Base-by-base conservation (phyloP, 1,140 invertebrate species). In the Brachionus sp. region DNA sequence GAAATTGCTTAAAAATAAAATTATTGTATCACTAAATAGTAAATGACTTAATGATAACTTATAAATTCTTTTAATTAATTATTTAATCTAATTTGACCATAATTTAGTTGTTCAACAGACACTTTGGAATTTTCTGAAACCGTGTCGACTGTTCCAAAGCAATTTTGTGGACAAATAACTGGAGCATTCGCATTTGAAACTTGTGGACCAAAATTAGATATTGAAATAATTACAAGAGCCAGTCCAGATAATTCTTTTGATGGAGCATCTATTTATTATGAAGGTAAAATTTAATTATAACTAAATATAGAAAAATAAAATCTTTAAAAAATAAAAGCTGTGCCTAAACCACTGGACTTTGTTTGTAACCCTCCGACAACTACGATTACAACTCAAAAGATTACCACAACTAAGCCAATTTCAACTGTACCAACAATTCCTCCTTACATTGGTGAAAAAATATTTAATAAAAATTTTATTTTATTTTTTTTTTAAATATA, bases 201-300 rank as follows among this genome's bases (percentile, higher is more conserved):
- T 7, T 80, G 77, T 35, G 23, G 39, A 13, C n/a, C 25, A 0
- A 19, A 62, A 80, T 62, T 80, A 35, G 50, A 62, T 37, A 80
- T 80, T 62, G 33, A 66, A 19, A 23, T 80, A 16, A 16, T 37
- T 16, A 80, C 77, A 23, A 29, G 33, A 57, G 35, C 50, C 9
- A 16, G 23, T 62, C n/a, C 29, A 6, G 77, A 80, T 29, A 66
- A 66, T 62, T 62, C 77, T 29, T 62, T 62, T 25, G 39, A 42
- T 42, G 77, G 77, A 12, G 77, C 37, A 10, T 66, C 62, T 12
- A 80, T 80, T 44, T 80, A 80, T 66, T 80, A 62, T 29, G 77
- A 80, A 66, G 33, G 77, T 80, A 80, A 0, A 35, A 44, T 35
- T 29, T 25, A 12, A 29, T 1, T 13, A 29, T 12, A 64, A 64